A percentile compares a stretch with the other conserved stretches of the same genome.
Evolutionary conservation across 2,113 vertebrate genomes (phyloP).

Genomic region (Ciconia maguari): DNA sequence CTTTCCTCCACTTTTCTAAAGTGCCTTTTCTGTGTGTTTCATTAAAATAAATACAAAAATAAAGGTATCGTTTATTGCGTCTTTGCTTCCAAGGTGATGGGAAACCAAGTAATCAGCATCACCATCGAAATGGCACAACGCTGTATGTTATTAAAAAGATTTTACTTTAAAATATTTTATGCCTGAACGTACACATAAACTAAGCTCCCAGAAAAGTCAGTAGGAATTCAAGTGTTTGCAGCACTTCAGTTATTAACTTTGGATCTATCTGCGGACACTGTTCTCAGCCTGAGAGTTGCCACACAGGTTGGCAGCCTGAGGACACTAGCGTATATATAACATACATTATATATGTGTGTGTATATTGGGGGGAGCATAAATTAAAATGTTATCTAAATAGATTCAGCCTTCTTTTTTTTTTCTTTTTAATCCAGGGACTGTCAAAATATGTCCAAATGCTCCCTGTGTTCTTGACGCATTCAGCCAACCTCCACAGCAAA

Average conservation of each 20-base stretch:
- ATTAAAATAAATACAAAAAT: slow-evolving; percentile 42
- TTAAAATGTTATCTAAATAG: background rate
- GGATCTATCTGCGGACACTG: background rate
- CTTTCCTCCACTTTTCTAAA: slow-evolving; percentile 45
- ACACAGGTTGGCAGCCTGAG: background rate
- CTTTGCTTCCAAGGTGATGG: slow-evolving; percentile 5
- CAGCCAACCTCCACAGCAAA: background rate
- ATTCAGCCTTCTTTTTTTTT: background rate
- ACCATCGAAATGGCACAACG: background rate
- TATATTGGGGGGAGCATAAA: background rate
- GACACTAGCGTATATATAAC: background rate
- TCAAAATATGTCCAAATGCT: slow-evolving; percentile 10
- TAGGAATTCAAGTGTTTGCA: background rate
- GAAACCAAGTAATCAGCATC: background rate
- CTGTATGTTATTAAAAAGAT: background rate
- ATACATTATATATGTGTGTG: background rate
- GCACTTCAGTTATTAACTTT: background rate
- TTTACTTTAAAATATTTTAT: slow-evolving; percentile 8
- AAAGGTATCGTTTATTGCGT: slow-evolving; percentile 14
- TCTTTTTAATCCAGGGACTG: background rate
- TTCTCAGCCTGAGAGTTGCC: background rate
- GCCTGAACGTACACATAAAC: background rate
- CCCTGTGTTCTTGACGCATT: background rate
- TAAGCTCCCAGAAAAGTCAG: background rate
- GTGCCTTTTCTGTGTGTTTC: slow-evolving; percentile 24